Percentiles rank a stretch among this genome's conserved stretches.
These are phyloP conservation scores for Nomada fucata DNA, from an alignment of 2,888 invertebrate species.

Conservation along the genomic window DNA sequence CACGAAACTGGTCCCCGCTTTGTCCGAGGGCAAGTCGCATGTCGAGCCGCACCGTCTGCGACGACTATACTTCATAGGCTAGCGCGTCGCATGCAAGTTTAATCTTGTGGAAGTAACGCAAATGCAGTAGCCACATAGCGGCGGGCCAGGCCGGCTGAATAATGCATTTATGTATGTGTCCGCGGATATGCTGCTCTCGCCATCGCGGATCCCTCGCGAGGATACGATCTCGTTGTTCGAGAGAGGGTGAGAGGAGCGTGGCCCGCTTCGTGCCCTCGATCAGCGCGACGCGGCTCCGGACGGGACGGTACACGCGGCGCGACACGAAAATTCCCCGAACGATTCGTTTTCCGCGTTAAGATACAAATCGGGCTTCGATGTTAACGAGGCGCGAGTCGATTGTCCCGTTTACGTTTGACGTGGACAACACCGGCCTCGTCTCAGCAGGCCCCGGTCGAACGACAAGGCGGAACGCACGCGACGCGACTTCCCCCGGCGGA, in stretches of 20 bases:
- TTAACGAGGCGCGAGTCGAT: no score
- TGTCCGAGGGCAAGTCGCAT: conserved; percentile 80
- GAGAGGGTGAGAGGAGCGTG: conserved; percentile 5
- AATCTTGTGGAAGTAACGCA: conserved; percentile 83
- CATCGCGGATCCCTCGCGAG: conserved; percentile 71
- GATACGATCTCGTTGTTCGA: conserved; percentile 68
- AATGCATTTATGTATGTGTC: conserved; percentile 78
- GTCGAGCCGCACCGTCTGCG: conserved; percentile 76
- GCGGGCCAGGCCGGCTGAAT: conserved; percentile 69
- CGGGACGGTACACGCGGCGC: not conserved
- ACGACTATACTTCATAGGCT: conserved; percentile 79
- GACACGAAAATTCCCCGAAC: not conserved
- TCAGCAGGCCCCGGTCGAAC: no score
- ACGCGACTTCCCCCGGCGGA: conserved; percentile 7
- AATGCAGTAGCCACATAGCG: conserved; percentile 72
- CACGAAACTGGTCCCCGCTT: conserved; percentile 69
- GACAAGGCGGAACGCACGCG: no score
- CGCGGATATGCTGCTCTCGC: conserved; percentile 68
- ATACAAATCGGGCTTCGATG: no score
- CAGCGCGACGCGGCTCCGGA: not conserved
- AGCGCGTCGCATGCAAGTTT: conserved; percentile 82
- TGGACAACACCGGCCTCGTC: no score
- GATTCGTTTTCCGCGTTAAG: no score
- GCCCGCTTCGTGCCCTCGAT: conserved; percentile 31
- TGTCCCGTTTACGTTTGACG: no score